Percentiles rank a stretch among this genome's conserved stretches.
Conservation (phyloP, 2,888 invertebrate species). For the Muschampia plurimacula region DNA sequence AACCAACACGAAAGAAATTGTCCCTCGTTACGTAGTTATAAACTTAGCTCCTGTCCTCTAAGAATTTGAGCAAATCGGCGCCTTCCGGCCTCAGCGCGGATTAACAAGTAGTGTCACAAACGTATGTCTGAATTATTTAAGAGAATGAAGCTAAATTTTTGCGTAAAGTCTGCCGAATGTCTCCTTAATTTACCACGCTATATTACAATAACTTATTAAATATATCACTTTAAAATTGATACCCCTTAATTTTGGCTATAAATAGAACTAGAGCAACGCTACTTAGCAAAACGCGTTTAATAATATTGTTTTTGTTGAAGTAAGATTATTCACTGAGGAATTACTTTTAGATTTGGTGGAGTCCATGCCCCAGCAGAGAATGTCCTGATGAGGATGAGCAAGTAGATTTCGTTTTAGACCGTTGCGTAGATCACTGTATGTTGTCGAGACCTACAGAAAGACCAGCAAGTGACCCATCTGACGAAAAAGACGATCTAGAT, state of each 20-base stretch:
- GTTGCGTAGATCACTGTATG: conserved; percentile 90
- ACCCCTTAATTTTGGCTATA: not conserved
- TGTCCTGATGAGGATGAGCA: conserved; percentile 91
- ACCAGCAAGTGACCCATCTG: conserved; percentile 69
- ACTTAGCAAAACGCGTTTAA: not conserved
- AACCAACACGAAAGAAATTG: conserved; percentile 64
- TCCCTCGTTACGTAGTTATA: conserved; percentile 63
- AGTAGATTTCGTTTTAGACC: conserved; percentile 89
- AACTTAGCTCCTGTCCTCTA: conserved; percentile 67
- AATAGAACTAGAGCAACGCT: not conserved
- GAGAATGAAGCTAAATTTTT: conserved; percentile 73
- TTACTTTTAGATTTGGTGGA: conserved; percentile 91
- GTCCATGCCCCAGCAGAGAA: conserved; percentile 92
- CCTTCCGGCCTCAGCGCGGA: conserved; percentile 80
- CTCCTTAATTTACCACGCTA: not conserved
- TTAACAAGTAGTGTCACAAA: conserved; percentile 72
- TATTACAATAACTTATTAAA: not conserved
- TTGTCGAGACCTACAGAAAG: conserved; percentile 77
- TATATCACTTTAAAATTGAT: too few relatives aligned
- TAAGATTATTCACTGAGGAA: not conserved
- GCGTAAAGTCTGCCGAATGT: conserved; percentile 46
- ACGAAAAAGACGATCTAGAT: conserved; percentile 82
- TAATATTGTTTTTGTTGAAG: not conserved
- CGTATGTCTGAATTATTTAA: conserved; percentile 75
- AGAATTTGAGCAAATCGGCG: conserved; percentile 83